These are phyloP conservation scores for Odocoileus virginianus DNA, from an alignment of 2,113 vertebrate species.

Conservation along the genomic window DNA sequence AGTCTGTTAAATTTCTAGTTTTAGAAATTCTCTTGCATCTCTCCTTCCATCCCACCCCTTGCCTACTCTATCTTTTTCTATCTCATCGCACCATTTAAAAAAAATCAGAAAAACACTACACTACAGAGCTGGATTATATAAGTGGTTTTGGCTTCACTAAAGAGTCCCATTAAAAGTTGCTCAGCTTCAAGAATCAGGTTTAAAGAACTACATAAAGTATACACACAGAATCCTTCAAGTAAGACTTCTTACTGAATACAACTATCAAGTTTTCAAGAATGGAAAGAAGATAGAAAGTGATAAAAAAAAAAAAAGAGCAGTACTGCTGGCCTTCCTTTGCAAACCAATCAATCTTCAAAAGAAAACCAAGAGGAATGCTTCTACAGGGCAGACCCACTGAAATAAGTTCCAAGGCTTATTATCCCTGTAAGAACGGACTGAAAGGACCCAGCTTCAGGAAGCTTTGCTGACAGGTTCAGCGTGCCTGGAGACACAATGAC, in stretches of 20 bases:
- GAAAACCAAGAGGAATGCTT: constrained; percentile 5
- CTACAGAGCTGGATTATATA: not conserved
- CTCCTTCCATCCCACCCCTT: not conserved
- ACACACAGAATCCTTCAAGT: not conserved
- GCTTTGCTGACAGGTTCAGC: not conserved
- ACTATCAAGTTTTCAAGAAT: not conserved
- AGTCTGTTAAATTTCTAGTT: not conserved
- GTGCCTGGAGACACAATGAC: not conserved
- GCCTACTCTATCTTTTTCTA: not conserved
- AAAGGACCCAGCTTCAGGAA: constrained; percentile 4
- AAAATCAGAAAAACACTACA: not conserved
- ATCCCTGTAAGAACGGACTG: constrained; percentile 24
- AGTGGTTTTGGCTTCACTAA: not conserved
- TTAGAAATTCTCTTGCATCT: not conserved
- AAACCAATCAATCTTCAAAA: constrained; percentile 47
- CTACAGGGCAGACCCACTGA: not conserved
- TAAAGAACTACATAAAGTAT: not conserved
- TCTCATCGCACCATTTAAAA: not conserved
- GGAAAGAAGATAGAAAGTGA: not conserved
- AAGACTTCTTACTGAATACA: constrained; percentile 27
- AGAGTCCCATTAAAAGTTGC: not conserved
- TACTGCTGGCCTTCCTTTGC: not conserved
- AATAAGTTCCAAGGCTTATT: not conserved
- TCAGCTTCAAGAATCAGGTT: not conserved
- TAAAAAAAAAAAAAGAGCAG: not conserved